These are phyloP conservation scores for Dusona sp. DNA, from an alignment of 2,888 invertebrate genomes.

Conservation along the genomic window DNA sequence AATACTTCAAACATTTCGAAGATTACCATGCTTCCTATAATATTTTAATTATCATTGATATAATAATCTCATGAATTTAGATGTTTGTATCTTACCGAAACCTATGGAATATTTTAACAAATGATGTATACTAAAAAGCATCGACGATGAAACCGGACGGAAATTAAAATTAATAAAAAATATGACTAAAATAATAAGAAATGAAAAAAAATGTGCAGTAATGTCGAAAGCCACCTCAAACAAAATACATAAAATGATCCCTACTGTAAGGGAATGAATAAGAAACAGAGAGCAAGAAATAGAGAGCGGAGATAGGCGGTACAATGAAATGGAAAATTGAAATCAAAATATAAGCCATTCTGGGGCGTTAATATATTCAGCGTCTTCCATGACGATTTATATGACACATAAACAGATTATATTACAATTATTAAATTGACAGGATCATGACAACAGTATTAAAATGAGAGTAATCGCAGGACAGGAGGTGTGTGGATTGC, in stretches of 20 bases:
- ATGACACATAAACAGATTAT: conserved; percentile 28
- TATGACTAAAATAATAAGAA: neutral
- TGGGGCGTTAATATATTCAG: conserved; percentile 61
- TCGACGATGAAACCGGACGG: conserved; percentile 37
- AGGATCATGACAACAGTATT: conserved; percentile 22
- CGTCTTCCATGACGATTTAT: conserved; percentile 58
- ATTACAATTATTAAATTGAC: conserved; percentile 21
- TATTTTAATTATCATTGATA: too few relatives aligned
- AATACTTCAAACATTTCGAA: too few relatives aligned
- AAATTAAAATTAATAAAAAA: conserved; percentile 3
- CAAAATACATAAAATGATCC: conserved; percentile 4
- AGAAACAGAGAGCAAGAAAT: conserved; percentile 39
- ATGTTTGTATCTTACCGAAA: too few relatives aligned
- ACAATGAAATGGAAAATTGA: conserved; percentile 55
- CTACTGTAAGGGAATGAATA: neutral
- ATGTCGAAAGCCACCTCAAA: conserved; percentile 51
- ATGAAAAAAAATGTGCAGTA: conserved; percentile 5
- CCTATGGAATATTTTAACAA: conserved; percentile 14
- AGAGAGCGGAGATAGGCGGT: conserved; percentile 43
- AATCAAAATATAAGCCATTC: conserved; percentile 52
- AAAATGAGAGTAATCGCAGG: neutral
- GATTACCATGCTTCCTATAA: too few relatives aligned
- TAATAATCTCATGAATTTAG: too few relatives aligned
- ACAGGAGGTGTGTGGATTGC: neutral
- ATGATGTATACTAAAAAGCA: conserved; percentile 51